Evolutionary conservation across 2,888 invertebrate genomes (phyloP).

Genomic region (Eustalomyia histrio): DNA sequence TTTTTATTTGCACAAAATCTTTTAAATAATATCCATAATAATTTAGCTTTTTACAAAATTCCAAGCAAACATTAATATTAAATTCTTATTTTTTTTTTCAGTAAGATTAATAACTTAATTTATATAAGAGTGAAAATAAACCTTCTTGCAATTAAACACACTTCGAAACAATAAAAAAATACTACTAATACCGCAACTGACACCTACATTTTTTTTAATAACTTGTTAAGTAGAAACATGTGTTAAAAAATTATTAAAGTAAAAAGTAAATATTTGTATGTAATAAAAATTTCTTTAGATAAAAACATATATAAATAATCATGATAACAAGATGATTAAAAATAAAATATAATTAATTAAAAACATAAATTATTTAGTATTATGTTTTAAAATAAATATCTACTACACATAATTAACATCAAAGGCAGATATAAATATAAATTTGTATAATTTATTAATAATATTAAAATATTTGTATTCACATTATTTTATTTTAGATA

Average conservation of each 20-base stretch:
- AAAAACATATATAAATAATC: too few species aligned
- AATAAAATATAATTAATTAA: background rate
- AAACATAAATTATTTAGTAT: background rate
- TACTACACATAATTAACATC: background rate
- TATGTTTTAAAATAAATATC: background rate
- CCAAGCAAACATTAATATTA: too few species aligned
- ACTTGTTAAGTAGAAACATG: background rate
- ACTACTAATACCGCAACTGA: background rate
- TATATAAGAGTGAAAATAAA: too few species aligned
- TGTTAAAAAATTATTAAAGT: background rate
- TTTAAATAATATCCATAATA: background rate
- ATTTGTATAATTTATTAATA: background rate
- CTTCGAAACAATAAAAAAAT: background rate
- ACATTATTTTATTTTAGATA: too few species aligned
- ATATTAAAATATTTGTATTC: background rate
- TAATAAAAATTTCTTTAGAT: background rate
- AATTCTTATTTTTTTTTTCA: too few species aligned
- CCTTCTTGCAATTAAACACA: too few species aligned
- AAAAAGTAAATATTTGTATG: background rate
- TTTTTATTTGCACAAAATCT: background rate
- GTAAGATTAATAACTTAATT: too few species aligned
- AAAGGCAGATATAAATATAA: background rate
- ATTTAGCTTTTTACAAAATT: too few species aligned
- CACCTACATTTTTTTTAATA: background rate
- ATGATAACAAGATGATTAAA: background rate